These are phyloP conservation scores for Anguilla japonica DNA, from an alignment of 2,113 vertebrate species.

Conservation along the genomic window DNA sequence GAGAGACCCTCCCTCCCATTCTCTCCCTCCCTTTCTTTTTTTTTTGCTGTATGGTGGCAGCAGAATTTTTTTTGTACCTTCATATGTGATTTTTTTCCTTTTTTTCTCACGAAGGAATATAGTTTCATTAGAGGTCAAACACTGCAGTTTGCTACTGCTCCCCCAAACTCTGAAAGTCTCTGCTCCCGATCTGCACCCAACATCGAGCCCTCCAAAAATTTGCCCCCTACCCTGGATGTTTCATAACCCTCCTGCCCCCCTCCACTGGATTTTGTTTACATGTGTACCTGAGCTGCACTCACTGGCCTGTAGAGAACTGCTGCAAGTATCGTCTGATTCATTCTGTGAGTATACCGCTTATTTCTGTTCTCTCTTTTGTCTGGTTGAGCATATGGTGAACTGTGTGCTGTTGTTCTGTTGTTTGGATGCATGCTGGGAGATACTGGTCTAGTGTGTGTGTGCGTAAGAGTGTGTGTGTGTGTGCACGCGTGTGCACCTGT, in stretches of 20 bases:
- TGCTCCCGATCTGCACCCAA: slow-evolving; percentile 21
- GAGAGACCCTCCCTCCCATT: slow-evolving; percentile 34
- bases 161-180: slow-evolving; percentile 20
- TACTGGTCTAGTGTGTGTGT: not conserved
- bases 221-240: slow-evolving; percentile 37
- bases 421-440: not conserved
- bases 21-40: slow-evolving; percentile 31
- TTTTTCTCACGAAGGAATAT: slow-evolving; percentile 51
- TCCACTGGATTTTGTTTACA: slow-evolving; percentile 37
- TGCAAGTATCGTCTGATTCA: slow-evolving; percentile 63
- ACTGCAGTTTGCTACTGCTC: slow-evolving; percentile 39
- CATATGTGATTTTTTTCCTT: slow-evolving; percentile 37
- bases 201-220: slow-evolving; percentile 38
- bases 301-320: slow-evolving; percentile 56
- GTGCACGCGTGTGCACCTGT: slow-evolving; percentile 30
- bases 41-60: slow-evolving; percentile 35
- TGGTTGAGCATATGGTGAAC: not conserved
- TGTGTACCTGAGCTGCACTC: slow-evolving; percentile 48
- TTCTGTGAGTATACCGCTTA: slow-evolving; percentile 67
- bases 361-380: slow-evolving; percentile 14
- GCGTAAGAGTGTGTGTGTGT: slow-evolving; percentile 9
- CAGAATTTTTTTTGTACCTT: slow-evolving; percentile 20
- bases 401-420: not conserved
- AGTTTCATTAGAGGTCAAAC: slow-evolving; percentile 41
- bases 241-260: slow-evolving; percentile 17